A percentile compares a stretch with the other conserved stretches of the same genome.
phyloP scores from a whole-genome alignment of 1,140 invertebrate species.

The Microplitis mediator region DNA sequence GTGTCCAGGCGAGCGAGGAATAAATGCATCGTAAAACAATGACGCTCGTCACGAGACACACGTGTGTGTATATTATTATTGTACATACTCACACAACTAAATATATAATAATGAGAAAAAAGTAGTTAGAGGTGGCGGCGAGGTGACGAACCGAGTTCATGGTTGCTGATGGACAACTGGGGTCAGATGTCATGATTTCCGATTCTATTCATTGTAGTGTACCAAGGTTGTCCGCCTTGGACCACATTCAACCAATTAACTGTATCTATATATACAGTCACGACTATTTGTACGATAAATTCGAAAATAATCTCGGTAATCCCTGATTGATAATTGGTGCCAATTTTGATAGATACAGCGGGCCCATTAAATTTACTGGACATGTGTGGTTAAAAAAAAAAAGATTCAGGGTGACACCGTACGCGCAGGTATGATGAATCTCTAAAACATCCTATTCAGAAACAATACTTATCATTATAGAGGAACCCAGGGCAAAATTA shows the following conservation, averaged over 20 bases:
- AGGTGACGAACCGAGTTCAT: conserved; percentile 31
- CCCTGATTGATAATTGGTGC: no score
- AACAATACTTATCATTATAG: no score
- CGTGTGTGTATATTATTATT: background rate
- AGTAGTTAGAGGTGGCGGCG: background rate
- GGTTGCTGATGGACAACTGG: conserved; percentile 22
- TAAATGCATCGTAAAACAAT: conserved; percentile 35
- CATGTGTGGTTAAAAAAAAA: no score
- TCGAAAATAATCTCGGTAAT: no score
- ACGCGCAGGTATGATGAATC: no score
- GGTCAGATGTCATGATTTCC: conserved; percentile 38
- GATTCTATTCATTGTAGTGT: conserved; percentile 15
- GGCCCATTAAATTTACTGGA: no score
- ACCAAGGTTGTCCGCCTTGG: conserved; percentile 20
- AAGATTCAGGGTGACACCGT: no score
- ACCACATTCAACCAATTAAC: background rate
- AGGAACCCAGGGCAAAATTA: no score
- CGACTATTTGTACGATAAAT: no score
- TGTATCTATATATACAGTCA: no score
- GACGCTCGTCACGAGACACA: background rate
- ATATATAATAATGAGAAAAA: background rate
- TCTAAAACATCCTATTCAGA: no score
- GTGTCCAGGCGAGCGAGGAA: conserved; percentile 28
- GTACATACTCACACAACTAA: background rate
- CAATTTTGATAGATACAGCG: no score